These are phyloP conservation scores for Sialis lutaria DNA, from an alignment of 2,888 invertebrate genomes.

Conservation along the genomic window DNA sequence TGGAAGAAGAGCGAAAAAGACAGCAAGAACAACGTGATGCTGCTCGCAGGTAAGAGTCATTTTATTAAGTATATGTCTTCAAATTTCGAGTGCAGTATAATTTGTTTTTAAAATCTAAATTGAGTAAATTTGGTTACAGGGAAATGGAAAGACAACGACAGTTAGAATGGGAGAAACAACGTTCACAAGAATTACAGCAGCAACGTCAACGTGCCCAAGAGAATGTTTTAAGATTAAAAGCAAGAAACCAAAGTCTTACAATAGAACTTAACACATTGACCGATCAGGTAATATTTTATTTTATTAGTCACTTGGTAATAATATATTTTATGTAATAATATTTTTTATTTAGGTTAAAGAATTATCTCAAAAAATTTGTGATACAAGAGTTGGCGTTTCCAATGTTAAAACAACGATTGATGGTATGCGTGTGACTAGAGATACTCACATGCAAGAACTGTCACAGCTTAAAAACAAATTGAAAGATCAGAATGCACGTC, in stretches of 20 bases:
- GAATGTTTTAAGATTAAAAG: slow-evolving; percentile 68
- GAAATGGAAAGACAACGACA: slow-evolving; percentile 92
- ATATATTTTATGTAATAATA: neutral
- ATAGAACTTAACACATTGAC: slow-evolving; percentile 54
- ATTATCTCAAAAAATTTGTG: slow-evolving; percentile 62
- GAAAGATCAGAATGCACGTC: slow-evolving; percentile 69
- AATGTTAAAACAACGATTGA: slow-evolving; percentile 92
- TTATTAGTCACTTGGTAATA: neutral
- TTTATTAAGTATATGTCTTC: neutral
- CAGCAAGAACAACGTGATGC: slow-evolving; percentile 65
- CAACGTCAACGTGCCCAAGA: slow-evolving; percentile 75
- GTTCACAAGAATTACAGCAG: slow-evolving; percentile 62
- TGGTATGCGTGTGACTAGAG: slow-evolving; percentile 84
- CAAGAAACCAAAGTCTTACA: slow-evolving; percentile 65
- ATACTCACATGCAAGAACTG: slow-evolving; percentile 77
- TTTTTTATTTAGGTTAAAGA: slow-evolving; percentile 44
- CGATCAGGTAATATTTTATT: slow-evolving; percentile 17
- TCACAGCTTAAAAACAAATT: slow-evolving; percentile 62
- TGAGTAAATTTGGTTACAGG: slow-evolving; percentile 21
- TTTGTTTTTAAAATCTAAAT: neutral
- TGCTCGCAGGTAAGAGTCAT: slow-evolving; percentile 35
- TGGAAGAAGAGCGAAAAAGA: slow-evolving; percentile 62
- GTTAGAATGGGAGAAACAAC: slow-evolving; percentile 90
- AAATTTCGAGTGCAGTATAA: neutral
- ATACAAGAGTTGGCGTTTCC: slow-evolving; percentile 73